Base-by-base conservation (phyloP, 2,888 invertebrate species). In the Odiellus spinosus region DNA sequence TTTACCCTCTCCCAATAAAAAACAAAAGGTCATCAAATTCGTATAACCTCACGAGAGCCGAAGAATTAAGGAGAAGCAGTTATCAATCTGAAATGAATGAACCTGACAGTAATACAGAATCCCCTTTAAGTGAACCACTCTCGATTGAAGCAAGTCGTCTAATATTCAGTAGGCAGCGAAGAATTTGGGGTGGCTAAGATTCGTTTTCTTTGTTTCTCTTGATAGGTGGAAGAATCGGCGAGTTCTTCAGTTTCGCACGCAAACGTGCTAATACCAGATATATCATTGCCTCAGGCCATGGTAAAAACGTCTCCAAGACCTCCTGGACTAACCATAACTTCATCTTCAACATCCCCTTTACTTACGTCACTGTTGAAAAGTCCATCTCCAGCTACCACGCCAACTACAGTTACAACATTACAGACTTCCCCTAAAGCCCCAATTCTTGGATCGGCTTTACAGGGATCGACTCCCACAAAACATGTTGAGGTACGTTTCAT, bases 361-460 rank as follows among this genome's bases (percentile, higher is more conserved):
- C 69, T 88, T 41, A 85, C 87, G 8, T 85, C 85, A 40, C 69
- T 88, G 34, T 67, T 88, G 4, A 84, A 86, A 64, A 80, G 78
- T 40, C 75, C 76, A 1, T 73, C 74, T 21, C 73, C 74, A 26
- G 42, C 48, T 38, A 34, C 44, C 40, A 44, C 50, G 17, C 14
- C 41, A 17, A 20, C 46, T 19, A 39, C 50, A 33, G 26, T 47
- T 10, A 46, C 33, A 41, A 48, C 45, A 45, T 41, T 41, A 42
- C 44, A 35, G 14, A 20, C 42, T 38, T 38, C 38, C 10, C 38
- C 38, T 38, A 26, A 26, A 26, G 26, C 26, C 5, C 26, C 26
- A 6, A 26, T 26, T 26, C 26, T 26, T 8, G 26, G 26, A 26
- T 26, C 26, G 26, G 26, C 26, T 26, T 26, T 26, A 26, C 26